Percentiles rank a stretch among this genome's conserved stretches.
phyloP scores from a whole-genome alignment of 2,113 vertebrate genomes.

The Coracopsis vasa region DNA sequence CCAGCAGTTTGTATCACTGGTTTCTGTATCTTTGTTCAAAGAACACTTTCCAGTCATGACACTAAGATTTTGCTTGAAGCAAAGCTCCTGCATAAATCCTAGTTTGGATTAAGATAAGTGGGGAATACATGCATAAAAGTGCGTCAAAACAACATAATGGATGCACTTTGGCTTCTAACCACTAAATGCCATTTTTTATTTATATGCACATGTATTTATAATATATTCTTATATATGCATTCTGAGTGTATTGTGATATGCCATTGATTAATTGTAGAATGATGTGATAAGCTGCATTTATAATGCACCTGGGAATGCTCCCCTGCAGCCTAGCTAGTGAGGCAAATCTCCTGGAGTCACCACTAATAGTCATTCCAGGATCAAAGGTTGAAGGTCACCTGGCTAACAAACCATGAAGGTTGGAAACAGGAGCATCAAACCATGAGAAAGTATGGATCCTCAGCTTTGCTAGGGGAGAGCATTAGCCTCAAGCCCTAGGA shows the following conservation, averaged over 20 bases:
- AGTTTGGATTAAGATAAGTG: background rate
- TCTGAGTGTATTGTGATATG: background rate
- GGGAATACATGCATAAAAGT: background rate
- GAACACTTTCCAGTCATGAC: background rate
- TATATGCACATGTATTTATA: background rate
- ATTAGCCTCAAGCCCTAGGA: background rate
- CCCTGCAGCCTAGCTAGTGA: background rate
- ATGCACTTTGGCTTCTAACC: background rate
- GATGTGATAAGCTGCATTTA: background rate
- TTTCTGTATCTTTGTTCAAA: background rate
- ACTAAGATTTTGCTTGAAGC: background rate
- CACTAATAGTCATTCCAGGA: background rate
- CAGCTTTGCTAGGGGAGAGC: background rate
- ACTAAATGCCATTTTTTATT: background rate
- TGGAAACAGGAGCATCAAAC: slow-evolving; percentile 27
- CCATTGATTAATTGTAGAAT: background rate
- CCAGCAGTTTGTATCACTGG: background rate
- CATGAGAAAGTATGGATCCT: slow-evolving; percentile 19
- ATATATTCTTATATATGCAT: background rate
- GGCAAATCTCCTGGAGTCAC: slow-evolving; percentile 1
- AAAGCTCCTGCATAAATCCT: background rate
- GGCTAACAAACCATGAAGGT: slow-evolving; percentile 49
- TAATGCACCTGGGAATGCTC: slow-evolving; percentile 11
- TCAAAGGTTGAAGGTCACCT: slow-evolving; percentile 52
- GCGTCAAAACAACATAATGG: background rate